These are phyloP conservation scores for Petaurus breviceps DNA, from an alignment of 2,113 vertebrate genomes.

Conservation along the genomic window DNA sequence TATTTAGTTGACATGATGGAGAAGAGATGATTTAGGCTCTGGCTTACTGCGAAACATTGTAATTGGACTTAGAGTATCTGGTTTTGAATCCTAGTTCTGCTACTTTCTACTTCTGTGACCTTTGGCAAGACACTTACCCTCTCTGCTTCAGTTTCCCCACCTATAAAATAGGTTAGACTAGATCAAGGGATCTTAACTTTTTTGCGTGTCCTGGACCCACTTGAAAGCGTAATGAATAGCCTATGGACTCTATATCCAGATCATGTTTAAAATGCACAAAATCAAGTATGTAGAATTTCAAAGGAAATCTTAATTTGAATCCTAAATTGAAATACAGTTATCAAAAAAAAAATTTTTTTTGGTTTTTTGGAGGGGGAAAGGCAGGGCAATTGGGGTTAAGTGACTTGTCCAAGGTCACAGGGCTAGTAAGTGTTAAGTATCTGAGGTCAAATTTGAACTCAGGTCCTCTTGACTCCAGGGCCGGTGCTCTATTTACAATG, in stretches of 20 bases:
- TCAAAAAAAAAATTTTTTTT: background rate
- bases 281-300: background rate
- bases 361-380: too few relatives aligned
- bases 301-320: background rate
- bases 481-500: too few relatives aligned
- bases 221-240: background rate
- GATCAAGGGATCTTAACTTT: background rate
- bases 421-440: too few relatives aligned
- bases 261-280: background rate
- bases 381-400: too few relatives aligned
- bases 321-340: background rate
- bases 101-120: background rate
- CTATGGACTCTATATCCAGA: background rate
- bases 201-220: background rate
- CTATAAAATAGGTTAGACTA: background rate
- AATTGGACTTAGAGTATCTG: background rate
- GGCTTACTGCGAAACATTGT: background rate
- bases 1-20: background rate
- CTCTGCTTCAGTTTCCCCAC: background rate
- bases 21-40: background rate
- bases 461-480: too few relatives aligned
- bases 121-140: background rate
- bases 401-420: too few relatives aligned
- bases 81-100: background rate
- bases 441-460: too few relatives aligned